phyloP scores from a whole-genome alignment of 2,888 invertebrate species.

The Leptopilina myrica region DNA sequence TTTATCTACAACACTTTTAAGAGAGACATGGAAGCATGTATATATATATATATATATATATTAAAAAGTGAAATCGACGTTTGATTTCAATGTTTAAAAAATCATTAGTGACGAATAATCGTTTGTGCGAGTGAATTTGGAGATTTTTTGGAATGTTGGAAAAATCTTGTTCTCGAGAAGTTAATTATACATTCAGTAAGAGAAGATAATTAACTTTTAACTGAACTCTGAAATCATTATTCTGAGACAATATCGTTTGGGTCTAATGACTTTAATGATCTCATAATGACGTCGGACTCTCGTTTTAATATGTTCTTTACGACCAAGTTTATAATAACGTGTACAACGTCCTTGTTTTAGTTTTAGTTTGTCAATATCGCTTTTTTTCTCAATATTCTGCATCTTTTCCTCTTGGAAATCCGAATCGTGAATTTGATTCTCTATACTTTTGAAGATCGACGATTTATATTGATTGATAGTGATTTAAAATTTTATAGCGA shows the following conservation, averaged over 20 bases:
- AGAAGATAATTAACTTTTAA: slow-evolving; percentile 24
- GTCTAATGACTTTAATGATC: slow-evolving; percentile 30
- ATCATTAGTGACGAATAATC: background rate
- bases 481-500: too few relatives aligned
- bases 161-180: background rate
- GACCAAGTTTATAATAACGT: background rate
- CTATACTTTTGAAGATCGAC: too few relatives aligned
- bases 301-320: slow-evolving; percentile 27
- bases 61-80: background rate
- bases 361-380: background rate
- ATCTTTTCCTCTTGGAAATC: background rate
- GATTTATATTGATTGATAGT: too few relatives aligned
- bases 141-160: background rate
- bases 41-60: too few relatives aligned
- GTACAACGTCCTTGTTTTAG: background rate
- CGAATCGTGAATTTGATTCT: too few relatives aligned
- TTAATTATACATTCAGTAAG: slow-evolving; percentile 9
- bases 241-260: slow-evolving; percentile 37
- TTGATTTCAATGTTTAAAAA: background rate
- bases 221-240: slow-evolving; percentile 25
- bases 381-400: background rate
- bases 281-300: slow-evolving; percentile 26
- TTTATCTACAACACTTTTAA: too few relatives aligned
- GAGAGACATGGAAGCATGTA: background rate
- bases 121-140: background rate